Evolutionary conservation across 2,888 invertebrate genomes (phyloP).

Genomic region (Andricus quercusramuli): DNA sequence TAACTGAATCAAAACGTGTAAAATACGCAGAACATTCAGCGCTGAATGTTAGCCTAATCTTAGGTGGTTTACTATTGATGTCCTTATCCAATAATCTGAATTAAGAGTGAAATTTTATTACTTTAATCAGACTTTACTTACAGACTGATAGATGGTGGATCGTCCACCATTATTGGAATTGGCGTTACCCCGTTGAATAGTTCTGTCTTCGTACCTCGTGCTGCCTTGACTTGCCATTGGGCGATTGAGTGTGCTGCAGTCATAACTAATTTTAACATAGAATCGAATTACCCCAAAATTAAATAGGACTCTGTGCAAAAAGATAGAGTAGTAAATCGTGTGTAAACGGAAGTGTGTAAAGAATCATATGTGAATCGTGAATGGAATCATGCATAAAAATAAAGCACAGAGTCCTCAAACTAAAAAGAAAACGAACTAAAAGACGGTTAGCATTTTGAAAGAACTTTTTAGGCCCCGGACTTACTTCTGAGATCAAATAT

Average conservation of each 20-base stretch:
- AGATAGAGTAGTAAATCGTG: neutral
- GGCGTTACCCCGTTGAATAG: constrained; percentile 85
- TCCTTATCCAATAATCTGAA: neutral
- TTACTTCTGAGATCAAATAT: too few species aligned
- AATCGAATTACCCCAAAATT: constrained; percentile 50
- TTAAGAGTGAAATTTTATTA: constrained; percentile 16
- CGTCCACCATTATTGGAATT: constrained; percentile 79
- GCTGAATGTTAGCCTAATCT: neutral
- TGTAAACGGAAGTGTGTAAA: too few species aligned
- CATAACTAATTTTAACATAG: constrained; percentile 73
- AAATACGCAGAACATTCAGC: neutral
- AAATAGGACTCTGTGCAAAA: constrained; percentile 63
- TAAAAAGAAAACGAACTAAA: constrained; percentile 53
- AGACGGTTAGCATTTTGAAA: neutral
- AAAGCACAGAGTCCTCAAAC: constrained; percentile 63
- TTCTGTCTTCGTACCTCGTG: constrained; percentile 95
- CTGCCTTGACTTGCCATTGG: constrained; percentile 98
- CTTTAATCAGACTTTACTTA: constrained; percentile 72
- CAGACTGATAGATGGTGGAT: constrained; percentile 81
- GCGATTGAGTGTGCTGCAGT: constrained; percentile 90
- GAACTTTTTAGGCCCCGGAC: neutral
- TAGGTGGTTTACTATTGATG: neutral
- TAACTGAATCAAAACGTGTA: too few species aligned
- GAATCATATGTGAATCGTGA: too few species aligned
- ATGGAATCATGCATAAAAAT: constrained; percentile 5